phyloP scores from a whole-genome alignment of 2,113 vertebrate species.

The Oncorhynchus nerka region DNA sequence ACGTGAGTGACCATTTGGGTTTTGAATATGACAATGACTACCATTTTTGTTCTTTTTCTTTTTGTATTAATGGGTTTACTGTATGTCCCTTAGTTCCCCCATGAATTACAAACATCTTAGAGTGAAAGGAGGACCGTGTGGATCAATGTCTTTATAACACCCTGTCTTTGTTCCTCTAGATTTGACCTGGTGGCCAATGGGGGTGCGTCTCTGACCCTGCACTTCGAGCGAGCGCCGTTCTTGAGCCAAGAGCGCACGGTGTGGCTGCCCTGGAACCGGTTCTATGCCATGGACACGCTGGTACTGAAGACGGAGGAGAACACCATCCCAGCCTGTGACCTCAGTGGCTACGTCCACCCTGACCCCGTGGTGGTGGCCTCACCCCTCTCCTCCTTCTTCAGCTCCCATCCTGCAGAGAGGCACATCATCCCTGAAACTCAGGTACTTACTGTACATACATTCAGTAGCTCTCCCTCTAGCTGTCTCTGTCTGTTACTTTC shows the following conservation, averaged over 20 bases:
- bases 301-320: constrained; percentile 87
- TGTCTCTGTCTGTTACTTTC: background rate
- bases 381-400: constrained; percentile 87
- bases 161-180: constrained; percentile 52
- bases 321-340: constrained; percentile 83
- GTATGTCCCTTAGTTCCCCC: background rate
- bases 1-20: constrained; percentile 74
- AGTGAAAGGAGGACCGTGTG: background rate
- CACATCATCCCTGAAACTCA: constrained; percentile 89
- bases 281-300: constrained; percentile 86
- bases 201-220: constrained; percentile 81
- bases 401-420: constrained; percentile 77
- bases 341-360: constrained; percentile 84
- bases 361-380: constrained; percentile 85
- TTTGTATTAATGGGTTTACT: background rate
- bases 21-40: background rate
- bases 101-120: background rate
- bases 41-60: too few species aligned
- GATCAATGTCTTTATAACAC: background rate
- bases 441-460: constrained; percentile 58
- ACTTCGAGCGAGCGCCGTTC: constrained; percentile 85
- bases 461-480: background rate
- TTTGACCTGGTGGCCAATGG: constrained; percentile 91
- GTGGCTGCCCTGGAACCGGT: constrained; percentile 88
- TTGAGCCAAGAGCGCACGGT: constrained; percentile 85